These are phyloP conservation scores for Caenorhabditis sulstoni DNA, from an alignment of 2,888 invertebrate genomes.

Conservation along the genomic window DNA sequence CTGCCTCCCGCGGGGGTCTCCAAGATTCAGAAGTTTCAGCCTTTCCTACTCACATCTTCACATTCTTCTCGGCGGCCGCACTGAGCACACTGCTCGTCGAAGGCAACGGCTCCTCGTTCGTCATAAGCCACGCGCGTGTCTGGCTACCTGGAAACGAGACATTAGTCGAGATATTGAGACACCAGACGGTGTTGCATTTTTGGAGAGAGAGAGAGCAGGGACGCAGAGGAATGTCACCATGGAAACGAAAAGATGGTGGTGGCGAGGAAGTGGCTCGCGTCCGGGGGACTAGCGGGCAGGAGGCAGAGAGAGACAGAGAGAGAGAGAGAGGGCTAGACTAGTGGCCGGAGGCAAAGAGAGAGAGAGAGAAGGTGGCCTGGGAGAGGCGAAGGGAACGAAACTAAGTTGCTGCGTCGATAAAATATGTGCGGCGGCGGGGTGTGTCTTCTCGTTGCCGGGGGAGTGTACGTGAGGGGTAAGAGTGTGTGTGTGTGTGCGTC, in stretches of 20 bases:
- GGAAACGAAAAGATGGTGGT: constrained; percentile 22
- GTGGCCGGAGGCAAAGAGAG: constrained; percentile 10
- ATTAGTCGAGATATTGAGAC: constrained; percentile 24
- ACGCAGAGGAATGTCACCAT: constrained; percentile 23
- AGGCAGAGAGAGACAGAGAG: constrained; percentile 12
- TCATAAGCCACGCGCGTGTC: no score
- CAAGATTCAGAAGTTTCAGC: not conserved
- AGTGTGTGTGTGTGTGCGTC: constrained; percentile 39
- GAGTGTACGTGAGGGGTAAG: constrained; percentile 43
- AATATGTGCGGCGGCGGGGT: constrained; percentile 52
- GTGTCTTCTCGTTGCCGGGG: constrained; percentile 49
- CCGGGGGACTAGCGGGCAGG: constrained; percentile 2
- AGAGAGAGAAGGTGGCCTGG: constrained; percentile 30
- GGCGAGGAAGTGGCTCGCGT: not conserved
- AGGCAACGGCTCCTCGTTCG: constrained; percentile 52
- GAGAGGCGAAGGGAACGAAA: constrained; percentile 39
- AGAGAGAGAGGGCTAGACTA: constrained; percentile 3
- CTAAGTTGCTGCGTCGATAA: constrained; percentile 59
- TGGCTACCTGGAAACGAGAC: constrained; percentile 22
- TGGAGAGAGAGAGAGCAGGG: not conserved
- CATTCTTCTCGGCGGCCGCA: constrained; percentile 30
- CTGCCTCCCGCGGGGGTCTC: not conserved
- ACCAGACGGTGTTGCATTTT: constrained; percentile 36
- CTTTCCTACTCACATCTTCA: constrained; percentile 41
- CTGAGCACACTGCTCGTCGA: constrained; percentile 55